Conservation (phyloP, 2,113 vertebrate species). For the Carlito syrichta region DNA sequence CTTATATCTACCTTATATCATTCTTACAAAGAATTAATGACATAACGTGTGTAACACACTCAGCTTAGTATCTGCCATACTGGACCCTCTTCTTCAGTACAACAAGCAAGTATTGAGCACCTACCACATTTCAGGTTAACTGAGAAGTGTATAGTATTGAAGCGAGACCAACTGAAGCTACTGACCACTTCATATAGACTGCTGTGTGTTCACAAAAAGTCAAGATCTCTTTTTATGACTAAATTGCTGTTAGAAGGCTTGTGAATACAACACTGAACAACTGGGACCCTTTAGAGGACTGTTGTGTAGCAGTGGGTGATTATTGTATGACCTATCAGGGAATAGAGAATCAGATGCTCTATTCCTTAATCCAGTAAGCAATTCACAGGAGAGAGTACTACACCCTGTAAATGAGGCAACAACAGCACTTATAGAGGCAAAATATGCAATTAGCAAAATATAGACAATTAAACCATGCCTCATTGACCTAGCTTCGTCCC, state of each 20-base stretch:
- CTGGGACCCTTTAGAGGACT: background rate
- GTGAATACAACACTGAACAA: background rate
- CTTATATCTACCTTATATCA: background rate
- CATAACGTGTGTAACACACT: background rate
- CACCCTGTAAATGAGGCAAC: accelerated
- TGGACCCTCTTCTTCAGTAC: background rate
- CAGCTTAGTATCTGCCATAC: background rate
- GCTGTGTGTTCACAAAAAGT: background rate
- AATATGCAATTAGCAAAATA: background rate
- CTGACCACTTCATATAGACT: background rate
- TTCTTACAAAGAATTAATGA: background rate
- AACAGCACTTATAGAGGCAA: background rate
- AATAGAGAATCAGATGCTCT: background rate
- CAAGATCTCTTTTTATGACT: background rate
- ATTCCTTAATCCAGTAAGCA: background rate
- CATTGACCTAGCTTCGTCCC: background rate
- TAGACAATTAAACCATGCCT: background rate
- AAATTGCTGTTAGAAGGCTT: background rate
- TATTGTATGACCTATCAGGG: background rate
- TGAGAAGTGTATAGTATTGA: background rate
- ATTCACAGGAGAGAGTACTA: background rate
- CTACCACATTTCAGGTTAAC: background rate
- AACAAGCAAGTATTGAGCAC: background rate
- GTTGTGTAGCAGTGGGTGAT: background rate
- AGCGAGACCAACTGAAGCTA: background rate